Base-by-base conservation (phyloP, 2,888 invertebrate genomes). In the Cephonodes hylas region DNA sequence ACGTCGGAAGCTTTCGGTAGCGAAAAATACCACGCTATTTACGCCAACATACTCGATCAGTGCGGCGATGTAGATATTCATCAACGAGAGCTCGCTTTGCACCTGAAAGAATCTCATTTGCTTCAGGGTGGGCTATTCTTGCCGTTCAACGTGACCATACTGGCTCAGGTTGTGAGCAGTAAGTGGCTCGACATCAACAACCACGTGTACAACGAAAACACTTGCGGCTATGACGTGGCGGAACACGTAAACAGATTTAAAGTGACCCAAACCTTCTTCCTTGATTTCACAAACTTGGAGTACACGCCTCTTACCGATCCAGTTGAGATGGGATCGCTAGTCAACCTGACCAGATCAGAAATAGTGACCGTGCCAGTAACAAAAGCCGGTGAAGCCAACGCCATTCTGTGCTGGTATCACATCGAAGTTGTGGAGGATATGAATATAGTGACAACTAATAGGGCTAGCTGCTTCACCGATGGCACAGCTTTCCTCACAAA, bases 151-250 rank as follows among this genome's bases (percentile, higher is more conserved):
- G 73, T 95, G 5, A 85, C 81, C 58, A 69, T 95, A 10, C 83
- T 93, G 64, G 93, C 93, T 1, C 93, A 94, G 70, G 75, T 95
- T n/a, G 89, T 95, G n/a, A 84, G 92, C 69, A 94, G 95, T 4
- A 79, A 91, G 27, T 94, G 94, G 90, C 79, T 95, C 42, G 89
- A 93, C 63, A 85, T 89, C 59, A 94, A 93, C 74, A 94, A 94
- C 70, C 86, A 84, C 63, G 91, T 95, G 0, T 84, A 92, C 68
- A 93, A 94, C 77, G 83, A 83, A 27, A 94, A 95, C 81, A 84
- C 94, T 1, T 89, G 90, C 61, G 83, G 87, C 56, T 94, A 93
- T 68, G 87, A 85, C 66, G 91, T 95, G 63, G 93, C 93, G 3
- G 79, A 88, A 48, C 87, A 89, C 65, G 90, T 95, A 42, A 95